Evolutionary conservation across 2,888 invertebrate species (phyloP), one percentile per base, ranked within the genome.

Genomic region (Drosophila affinis): DNA sequence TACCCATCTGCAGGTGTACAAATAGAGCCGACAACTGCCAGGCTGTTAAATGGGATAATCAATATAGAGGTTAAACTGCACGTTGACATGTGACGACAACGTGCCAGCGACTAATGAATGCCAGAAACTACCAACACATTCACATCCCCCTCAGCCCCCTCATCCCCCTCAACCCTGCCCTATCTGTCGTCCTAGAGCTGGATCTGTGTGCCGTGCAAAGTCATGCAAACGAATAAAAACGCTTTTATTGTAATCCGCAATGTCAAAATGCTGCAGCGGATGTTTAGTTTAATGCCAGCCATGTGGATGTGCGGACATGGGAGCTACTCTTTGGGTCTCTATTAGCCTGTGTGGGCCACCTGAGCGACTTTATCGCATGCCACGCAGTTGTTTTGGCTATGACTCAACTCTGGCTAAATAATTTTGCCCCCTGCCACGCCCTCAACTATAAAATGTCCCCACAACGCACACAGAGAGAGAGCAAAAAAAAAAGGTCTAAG

Each of bases 201-300:
- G 47, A 32, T 57, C 45, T 45, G 69, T 52, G 54, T 59, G 69
- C 29, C 64, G n/a, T 39, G 39, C 39, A 39, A 39, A 64, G 76
- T 72, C 78, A 78, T 72, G 72, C 78, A 83, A 79, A 81, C 76
- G 81, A 83, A 79, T 78, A 84, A 76, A 87, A 79, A 58, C 74
- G 80, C 70, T 87, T 87, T 85, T 85, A 87, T 82, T 85, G 87
- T 87, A 79, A 86, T 77, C 77, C 80, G 63, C 69, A 81, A 84
- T 81, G 85, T 76, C 82, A 79, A 80, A 87, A 84, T 76, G 78
- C 68, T 80, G 82, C 84, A 78, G 55, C 73, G 81, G 65, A 82
- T 82, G 85, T 77, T 77, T 71, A 72, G 74, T 34, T 47, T 72
- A 75, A 67, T 61, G 62, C 52, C 69, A 64, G 62, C 52, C 69